Evolutionary conservation across 2,888 invertebrate species (phyloP).

Genomic region (Drosophila phalerata): DNA sequence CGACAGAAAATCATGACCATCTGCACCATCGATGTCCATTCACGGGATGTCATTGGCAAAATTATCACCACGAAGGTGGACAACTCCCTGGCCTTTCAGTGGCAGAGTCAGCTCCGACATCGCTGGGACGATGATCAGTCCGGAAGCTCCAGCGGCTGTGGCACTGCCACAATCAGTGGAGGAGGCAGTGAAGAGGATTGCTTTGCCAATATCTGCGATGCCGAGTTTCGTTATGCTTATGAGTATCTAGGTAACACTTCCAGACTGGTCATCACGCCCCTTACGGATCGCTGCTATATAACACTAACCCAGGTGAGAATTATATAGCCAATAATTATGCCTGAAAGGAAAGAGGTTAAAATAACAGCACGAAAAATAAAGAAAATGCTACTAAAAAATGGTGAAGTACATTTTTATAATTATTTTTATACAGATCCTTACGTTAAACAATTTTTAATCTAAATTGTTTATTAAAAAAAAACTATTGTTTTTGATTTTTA

Average conservation of each 20-base stretch:
- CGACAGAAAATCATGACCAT: constrained; percentile 99
- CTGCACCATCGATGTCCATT: constrained; percentile 98
- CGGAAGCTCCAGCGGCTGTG: constrained; percentile 61
- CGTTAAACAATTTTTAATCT: too few relatives aligned
- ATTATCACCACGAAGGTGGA: constrained; percentile 94
- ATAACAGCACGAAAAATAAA: neutral
- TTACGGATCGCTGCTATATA: constrained; percentile 98
- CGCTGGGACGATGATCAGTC: constrained; percentile 90
- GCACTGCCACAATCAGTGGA: constrained; percentile 31
- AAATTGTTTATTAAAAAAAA: too few relatives aligned
- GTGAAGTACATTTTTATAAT: too few relatives aligned
- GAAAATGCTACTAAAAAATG: too few relatives aligned
- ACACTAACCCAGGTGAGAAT: constrained; percentile 92
- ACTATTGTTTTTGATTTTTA: too few relatives aligned
- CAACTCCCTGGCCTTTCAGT: constrained; percentile 92
- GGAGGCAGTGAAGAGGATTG: constrained; percentile 88
- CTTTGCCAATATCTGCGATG: constrained; percentile 97
- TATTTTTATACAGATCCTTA: too few relatives aligned
- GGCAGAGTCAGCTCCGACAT: constrained; percentile 95
- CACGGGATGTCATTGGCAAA: constrained; percentile 96
- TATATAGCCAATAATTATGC: neutral
- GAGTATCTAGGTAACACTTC: constrained; percentile 98
- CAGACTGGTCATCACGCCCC: constrained; percentile 96
- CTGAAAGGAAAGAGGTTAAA: neutral
- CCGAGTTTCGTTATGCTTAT: constrained; percentile 95